Conservation (phyloP, 1,140 invertebrate genomes). For the Neomicropteryx cornuta region DNA sequence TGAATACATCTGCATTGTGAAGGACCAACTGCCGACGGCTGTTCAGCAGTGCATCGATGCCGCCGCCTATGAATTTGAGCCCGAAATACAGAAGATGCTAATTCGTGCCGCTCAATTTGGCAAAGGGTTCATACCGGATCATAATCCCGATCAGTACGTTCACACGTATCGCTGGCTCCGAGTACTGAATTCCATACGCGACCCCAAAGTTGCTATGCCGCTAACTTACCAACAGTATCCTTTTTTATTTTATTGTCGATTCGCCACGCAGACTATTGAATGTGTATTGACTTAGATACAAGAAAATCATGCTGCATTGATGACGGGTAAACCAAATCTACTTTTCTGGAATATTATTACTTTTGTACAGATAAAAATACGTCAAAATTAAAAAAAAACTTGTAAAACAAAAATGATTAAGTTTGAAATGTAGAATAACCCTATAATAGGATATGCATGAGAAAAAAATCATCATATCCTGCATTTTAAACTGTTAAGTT, state of each 20-base stretch:
- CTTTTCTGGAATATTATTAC: no score
- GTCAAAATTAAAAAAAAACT: no score
- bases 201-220: conserved; percentile 80
- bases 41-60: conserved; percentile 87
- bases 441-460: no score
- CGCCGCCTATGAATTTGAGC: conserved; percentile 81
- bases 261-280: no score
- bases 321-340: no score
- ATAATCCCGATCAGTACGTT: conserved; percentile 68
- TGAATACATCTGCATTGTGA: conserved; percentile 85
- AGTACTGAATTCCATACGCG: conserved; percentile 84
- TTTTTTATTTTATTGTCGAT: conserved; percentile 36
- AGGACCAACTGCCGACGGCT: conserved; percentile 63
- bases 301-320: no score
- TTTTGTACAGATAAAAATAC: no score
- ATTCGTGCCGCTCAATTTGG: conserved; percentile 89
- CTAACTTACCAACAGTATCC: conserved; percentile 85
- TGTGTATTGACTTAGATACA: no score
- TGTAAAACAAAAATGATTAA: no score
- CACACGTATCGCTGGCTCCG: conserved; percentile 78
- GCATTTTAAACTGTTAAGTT: no score
- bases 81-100: conserved; percentile 79
- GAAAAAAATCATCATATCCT: no score
- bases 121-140: conserved; percentile 77
- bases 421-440: no score